Base-by-base conservation (phyloP, 2,888 invertebrate species). In the Tetramorium bicarinatum region DNA sequence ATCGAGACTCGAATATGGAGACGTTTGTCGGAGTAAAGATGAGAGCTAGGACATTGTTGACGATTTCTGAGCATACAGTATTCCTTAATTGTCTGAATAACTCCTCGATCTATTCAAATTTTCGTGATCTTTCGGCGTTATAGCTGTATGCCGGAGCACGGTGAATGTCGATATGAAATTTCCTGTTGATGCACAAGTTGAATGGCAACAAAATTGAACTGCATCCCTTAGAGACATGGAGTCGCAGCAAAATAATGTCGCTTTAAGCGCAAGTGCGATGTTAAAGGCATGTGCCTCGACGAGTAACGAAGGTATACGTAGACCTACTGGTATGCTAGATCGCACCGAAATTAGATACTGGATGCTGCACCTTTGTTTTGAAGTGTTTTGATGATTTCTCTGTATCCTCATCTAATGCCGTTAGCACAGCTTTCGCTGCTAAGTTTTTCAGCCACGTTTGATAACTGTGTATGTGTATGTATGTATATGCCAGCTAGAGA, bases 171-270 rank as follows among this genome's bases (percentile, higher is more conserved):
- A 3, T 13, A 13, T 47, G 9, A 47, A 47, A 75, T 44, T 44
- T 61, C 15, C 13, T 1, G 21, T 15, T 44, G 61, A 47, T 15
- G 15, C 7, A 21, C 25, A 6, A 67, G 9, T 77, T 56, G n/a
- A n/a, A n/a, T n/a, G n/a, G 25, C 54, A 54, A 54, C 0, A 44
- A 38, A 18, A 25, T 64, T 52, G 18, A 41, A 47, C 49, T 49
- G 11, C 67, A 80, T 59, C 18, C 29, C 34, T 69, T 47, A 47
- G 11, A 54, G 15, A 84, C 72, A 89, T 89, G 89, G 89, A 89
- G 29, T 62, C 82, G 18, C 84, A 83, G 59, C 34, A 82, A 41
- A 74, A 21, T 41, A 49, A 64, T 49, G 13, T 21, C 52, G 62
- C 82, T 21, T 69, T 80, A 34, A 85, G 80, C 66, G 59, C 62